phyloP scores from a whole-genome alignment of 2,797 vertebrate genomes.

The Myripristis jacobus region DNA sequence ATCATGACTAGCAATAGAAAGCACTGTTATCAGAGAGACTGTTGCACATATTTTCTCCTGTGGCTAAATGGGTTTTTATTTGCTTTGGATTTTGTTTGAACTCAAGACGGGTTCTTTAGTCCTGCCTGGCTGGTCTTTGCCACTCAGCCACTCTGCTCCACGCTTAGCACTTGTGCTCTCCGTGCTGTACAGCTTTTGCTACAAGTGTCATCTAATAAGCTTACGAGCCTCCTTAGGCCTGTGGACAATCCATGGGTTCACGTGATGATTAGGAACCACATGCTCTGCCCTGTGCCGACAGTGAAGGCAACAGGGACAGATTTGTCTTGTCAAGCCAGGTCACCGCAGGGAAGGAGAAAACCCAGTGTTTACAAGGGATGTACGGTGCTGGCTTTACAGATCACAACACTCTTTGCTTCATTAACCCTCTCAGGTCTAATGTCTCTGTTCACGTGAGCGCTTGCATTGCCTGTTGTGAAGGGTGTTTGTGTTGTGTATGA shows the following conservation, averaged over 20 bases:
- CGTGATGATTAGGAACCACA: slow-evolving; percentile 80
- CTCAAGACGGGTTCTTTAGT: neutral
- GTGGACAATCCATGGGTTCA: slow-evolving; percentile 72
- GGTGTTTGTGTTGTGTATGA: slow-evolving; percentile 15
- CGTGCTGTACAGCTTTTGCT: slow-evolving; percentile 52
- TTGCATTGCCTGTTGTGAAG: neutral
- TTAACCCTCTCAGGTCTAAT: slow-evolving; percentile 38
- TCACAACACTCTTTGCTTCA: slow-evolving; percentile 23
- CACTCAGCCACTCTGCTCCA: slow-evolving; percentile 5
- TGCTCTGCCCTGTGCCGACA: slow-evolving; percentile 73
- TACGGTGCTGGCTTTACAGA: slow-evolving; percentile 5
- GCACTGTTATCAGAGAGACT: neutral
- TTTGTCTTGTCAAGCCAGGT: slow-evolving; percentile 60
- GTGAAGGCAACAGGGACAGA: slow-evolving; percentile 56
- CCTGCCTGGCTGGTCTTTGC: slow-evolving; percentile 8
- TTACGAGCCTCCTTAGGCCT: slow-evolving; percentile 70
- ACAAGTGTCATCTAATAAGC: slow-evolving; percentile 73
- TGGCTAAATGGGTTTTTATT: neutral
- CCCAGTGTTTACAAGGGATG: slow-evolving; percentile 3
- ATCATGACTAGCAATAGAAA: neutral
- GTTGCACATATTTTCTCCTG: neutral
- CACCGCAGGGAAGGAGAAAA: slow-evolving; percentile 43
- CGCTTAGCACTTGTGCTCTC: slow-evolving; percentile 45
- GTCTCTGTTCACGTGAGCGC: slow-evolving; percentile 14
- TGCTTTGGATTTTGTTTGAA: neutral